Conservation (phyloP, 2,888 invertebrate genomes). For the Syritta pipiens region DNA sequence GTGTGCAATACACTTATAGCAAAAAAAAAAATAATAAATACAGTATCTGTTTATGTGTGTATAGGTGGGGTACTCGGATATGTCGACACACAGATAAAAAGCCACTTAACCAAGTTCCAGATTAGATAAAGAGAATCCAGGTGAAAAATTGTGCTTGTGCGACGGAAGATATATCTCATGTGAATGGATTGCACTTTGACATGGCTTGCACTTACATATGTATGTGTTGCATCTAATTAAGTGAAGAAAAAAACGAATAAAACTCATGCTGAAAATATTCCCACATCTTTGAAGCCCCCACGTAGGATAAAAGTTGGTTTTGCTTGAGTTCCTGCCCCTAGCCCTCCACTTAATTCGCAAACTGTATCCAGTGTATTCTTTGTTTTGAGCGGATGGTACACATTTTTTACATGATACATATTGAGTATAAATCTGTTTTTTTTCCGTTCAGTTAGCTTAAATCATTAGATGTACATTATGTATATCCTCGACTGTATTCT, state of each 20-base stretch:
- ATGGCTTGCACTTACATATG: slow-evolving; percentile 15
- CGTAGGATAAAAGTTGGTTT: slow-evolving; percentile 43
- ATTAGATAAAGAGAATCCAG: slow-evolving; percentile 58
- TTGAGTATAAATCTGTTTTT: too few relatives aligned
- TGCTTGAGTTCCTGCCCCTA: slow-evolving; percentile 48
- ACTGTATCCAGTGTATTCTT: slow-evolving; percentile 13
- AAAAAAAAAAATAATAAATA: too few relatives aligned
- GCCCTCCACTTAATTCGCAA: slow-evolving; percentile 36
- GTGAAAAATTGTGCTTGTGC: slow-evolving; percentile 43
- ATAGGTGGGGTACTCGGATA: slow-evolving; percentile 14
- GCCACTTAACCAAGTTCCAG: slow-evolving; percentile 63
- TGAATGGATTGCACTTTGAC: slow-evolving; percentile 36
- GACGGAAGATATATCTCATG: slow-evolving; percentile 25
- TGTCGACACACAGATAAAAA: slow-evolving; percentile 40
- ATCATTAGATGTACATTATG: too few relatives aligned
- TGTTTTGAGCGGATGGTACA: too few relatives aligned
- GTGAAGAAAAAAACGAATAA: slow-evolving; percentile 35
- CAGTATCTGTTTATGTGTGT: slow-evolving; percentile 15
- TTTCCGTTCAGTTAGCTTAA: too few relatives aligned
- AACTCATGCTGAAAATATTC: slow-evolving; percentile 15
- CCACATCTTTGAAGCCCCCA: slow-evolving; percentile 36
- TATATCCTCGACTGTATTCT: too few relatives aligned
- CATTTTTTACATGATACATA: too few relatives aligned
- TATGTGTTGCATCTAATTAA: slow-evolving; percentile 51
- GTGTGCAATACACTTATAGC: slow-evolving; percentile 27